phyloP scores from a whole-genome alignment of 2,797 vertebrate genomes.

The Pangasius krempfi region DNA sequence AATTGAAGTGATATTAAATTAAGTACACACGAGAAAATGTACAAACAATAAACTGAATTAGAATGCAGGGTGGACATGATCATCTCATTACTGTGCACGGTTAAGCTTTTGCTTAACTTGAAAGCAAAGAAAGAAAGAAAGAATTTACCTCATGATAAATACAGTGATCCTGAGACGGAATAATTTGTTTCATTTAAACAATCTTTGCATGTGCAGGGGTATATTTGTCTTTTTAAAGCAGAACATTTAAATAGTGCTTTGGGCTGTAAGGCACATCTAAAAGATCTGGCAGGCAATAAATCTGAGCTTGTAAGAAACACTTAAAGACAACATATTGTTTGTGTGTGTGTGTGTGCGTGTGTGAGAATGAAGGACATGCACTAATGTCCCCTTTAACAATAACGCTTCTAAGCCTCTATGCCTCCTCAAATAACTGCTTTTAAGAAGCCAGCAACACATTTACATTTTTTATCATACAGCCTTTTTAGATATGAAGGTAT shows the following conservation, averaged over 20 bases:
- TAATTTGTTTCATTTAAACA: not conserved
- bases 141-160: not conserved
- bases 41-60: not conserved
- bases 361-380: not conserved
- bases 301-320: not conserved
- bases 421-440: not conserved
- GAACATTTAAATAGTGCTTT: not conserved
- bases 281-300: not conserved
- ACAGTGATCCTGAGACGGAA: not conserved
- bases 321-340: not conserved
- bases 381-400: not conserved
- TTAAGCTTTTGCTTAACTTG: not conserved
- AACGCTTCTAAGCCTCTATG: not conserved
- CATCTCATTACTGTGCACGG: not conserved
- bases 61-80: not conserved
- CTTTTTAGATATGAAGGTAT: not conserved
- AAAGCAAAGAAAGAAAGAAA: not conserved
- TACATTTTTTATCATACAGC: not conserved
- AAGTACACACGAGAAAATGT: not conserved
- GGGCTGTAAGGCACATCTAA: not conserved
- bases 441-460: not conserved
- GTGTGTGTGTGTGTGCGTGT: not conserved
- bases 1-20: not conserved
- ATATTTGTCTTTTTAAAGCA: not conserved
- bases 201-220: not conserved